These are phyloP conservation scores for Apeira syringaria DNA, from an alignment of 2,888 invertebrate genomes.

Conservation along the genomic window DNA sequence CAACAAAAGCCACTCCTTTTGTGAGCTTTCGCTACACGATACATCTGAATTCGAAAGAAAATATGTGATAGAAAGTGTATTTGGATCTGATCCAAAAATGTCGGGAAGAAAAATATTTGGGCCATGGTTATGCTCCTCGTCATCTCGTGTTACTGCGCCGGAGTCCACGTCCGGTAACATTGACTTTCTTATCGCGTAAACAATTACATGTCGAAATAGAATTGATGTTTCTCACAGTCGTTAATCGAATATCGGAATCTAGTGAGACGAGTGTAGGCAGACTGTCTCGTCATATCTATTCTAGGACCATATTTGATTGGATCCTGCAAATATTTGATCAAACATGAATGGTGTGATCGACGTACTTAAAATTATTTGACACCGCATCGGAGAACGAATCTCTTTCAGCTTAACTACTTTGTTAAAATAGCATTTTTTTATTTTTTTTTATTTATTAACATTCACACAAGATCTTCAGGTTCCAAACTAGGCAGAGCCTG, in stretches of 20 bases:
- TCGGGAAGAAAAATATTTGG: slow-evolving; percentile 69
- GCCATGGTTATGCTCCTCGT: slow-evolving; percentile 70
- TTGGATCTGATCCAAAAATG: slow-evolving; percentile 73
- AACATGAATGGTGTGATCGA: slow-evolving; percentile 4
- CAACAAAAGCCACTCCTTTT: slow-evolving; percentile 5
- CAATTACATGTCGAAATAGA: slow-evolving; percentile 61
- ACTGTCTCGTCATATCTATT: slow-evolving; percentile 19
- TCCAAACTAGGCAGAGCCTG: no score
- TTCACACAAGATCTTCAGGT: no score
- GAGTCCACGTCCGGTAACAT: slow-evolving; percentile 76
- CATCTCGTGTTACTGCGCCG: slow-evolving; percentile 65
- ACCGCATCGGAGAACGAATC: background rate
- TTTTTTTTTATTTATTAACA: no score
- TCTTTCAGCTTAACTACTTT: no score
- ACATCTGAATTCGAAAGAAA: slow-evolving; percentile 41
- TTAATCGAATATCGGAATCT: slow-evolving; percentile 30
- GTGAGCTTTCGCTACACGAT: slow-evolving; percentile 4
- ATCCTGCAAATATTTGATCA: slow-evolving; percentile 15
- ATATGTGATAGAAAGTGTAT: slow-evolving; percentile 66
- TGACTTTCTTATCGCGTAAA: slow-evolving; percentile 76
- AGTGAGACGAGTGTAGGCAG: slow-evolving; percentile 9
- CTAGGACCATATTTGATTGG: background rate
- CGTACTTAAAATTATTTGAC: no score
- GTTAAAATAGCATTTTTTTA: no score
- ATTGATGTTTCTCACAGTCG: slow-evolving; percentile 46